A percentile compares a stretch with the other conserved stretches of the same genome.
These are phyloP conservation scores for Petrolisthes manimaculis DNA, from an alignment of 2,888 invertebrate genomes.

Conservation along the genomic window DNA sequence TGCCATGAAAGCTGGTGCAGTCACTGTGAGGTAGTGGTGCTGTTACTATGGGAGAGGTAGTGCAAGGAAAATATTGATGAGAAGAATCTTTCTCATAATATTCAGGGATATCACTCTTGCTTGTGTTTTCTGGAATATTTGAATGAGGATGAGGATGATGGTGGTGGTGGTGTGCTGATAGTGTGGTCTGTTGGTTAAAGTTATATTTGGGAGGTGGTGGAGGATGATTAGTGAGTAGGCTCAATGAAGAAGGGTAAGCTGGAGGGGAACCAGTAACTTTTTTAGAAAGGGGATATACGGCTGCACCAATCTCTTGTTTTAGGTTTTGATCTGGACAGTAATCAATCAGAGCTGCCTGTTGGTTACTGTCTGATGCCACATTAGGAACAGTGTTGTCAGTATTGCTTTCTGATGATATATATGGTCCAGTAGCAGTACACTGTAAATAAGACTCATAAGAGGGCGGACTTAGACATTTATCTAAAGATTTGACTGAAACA, in stretches of 20 bases:
- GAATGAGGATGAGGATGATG: too few species aligned
- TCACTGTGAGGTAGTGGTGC: constrained; percentile 5
- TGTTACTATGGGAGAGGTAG: constrained; percentile 1
- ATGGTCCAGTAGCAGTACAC: constrained; percentile 17
- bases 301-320: not conserved
- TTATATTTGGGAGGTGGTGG: constrained; percentile 38
- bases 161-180: not conserved
- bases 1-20: constrained; percentile 1
- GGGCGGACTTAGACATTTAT: constrained; percentile 44
- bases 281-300: constrained; percentile 24
- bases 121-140: too few species aligned
- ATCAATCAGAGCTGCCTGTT: constrained; percentile 30
- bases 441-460: constrained; percentile 56
- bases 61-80: constrained; percentile 29
- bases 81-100: constrained; percentile 32
- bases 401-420: constrained; percentile 19
- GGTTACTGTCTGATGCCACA: not conserved
- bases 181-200: constrained; percentile 4
- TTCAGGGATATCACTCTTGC: constrained; percentile 2
- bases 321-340: constrained; percentile 27
- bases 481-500: constrained; percentile 18
- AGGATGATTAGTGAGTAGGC: constrained; percentile 10
- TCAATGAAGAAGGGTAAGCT: constrained; percentile 37
- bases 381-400: not conserved
- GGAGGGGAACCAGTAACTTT: constrained; percentile 25